Evolutionary conservation across 1,140 invertebrate genomes (phyloP), one percentile per base, ranked within the genome.

Genomic region (Eulimnadia texana): DNA sequence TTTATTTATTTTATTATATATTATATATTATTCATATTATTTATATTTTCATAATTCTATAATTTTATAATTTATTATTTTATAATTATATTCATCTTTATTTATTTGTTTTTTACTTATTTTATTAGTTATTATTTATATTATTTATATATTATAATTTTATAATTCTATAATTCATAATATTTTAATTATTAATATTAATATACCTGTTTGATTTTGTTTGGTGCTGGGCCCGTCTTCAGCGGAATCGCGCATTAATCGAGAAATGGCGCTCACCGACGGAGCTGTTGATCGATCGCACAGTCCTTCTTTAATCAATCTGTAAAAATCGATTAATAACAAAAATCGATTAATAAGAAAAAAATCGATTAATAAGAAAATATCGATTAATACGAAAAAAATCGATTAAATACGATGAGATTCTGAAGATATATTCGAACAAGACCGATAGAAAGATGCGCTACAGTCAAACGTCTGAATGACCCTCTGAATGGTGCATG

Each of bases 201-300:
- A 19, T 20, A 11, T 57, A 57, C 55, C 55, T 28, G 24, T 3
- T 42, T 28, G 28, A 16, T 33, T 57, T 20, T 27, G 55, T 29
- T 57, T 57, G 27, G 24, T 56, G 25, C 24, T 56, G 13, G 54
- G 19, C 6, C 33, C 80, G 9, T 82, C 79, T 3, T 78, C 78
- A 66, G 84, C 81, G 28, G 82, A 79, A 19, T 86, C 84, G 6
- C 90, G 77, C 25, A 97, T 79, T 22, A 96, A 78, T 58, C 91
- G 80, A 65, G 88, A 92, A 67, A 94, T 94, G 28, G 89, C 92
- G 62, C 87, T 90, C 51, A 92, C 89, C 56, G 88, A 91, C 1
- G 88, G 88, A 1, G 86, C 88, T 47, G 79, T 84, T 62, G 81
- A 84, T 63, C 70, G 84, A 82, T 93, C 90, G 33, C 85, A 83